Percentiles rank a stretch among this genome's conserved stretches.
These are phyloP conservation scores for Felis catus DNA, from an alignment of 2,113 vertebrate species.

Conservation along the genomic window F.catus_Fca126_mat1.0 CM031415.1:73902001-73902500, in stretches of 20 bases:
- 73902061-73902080: not conserved
- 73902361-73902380: not conserved
- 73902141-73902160: not conserved
- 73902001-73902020: not conserved
- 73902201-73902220: not conserved
- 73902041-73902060: not conserved
- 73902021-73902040: not conserved
- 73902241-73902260: not conserved
- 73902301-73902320: not conserved
- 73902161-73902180: not conserved
- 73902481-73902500: not conserved
- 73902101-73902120: not conserved
- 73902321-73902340: not conserved
- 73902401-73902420: not conserved
- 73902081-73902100: not conserved
- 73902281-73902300: not conserved
- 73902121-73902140: not conserved
- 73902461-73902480: not conserved
- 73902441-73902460: not conserved
- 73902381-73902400: not conserved
- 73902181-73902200: no score
- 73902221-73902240: not conserved
- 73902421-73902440: not conserved
- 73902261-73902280: not conserved
- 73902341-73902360: not conserved